Evolutionary conservation across 2,888 invertebrate genomes (phyloP).

Genomic region (Apocheima hispidaria): DNA sequence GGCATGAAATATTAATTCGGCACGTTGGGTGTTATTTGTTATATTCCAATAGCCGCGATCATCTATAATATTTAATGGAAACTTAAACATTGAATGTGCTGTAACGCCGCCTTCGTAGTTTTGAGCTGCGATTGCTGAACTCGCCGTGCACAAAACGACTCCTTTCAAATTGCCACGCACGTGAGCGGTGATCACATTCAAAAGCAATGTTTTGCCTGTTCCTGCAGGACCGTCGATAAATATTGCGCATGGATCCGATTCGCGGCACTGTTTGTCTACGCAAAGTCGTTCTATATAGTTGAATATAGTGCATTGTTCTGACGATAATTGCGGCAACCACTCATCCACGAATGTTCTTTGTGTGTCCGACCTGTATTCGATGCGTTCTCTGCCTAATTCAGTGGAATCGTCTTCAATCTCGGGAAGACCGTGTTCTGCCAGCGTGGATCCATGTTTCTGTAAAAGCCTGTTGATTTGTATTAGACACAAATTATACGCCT

Average conservation of each 20-base stretch:
- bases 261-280: not conserved
- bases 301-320: not conserved
- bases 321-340: not conserved
- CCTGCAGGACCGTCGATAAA: not conserved
- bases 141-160: not conserved
- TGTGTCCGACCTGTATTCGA: not conserved
- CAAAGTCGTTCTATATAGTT: not conserved
- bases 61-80: not conserved
- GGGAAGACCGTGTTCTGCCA: not conserved
- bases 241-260: not conserved
- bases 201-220: not conserved
- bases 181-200: not conserved
- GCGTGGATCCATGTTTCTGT: not conserved
- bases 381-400: not conserved
- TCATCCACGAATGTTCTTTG: not conserved
- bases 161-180: not conserved
- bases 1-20: not conserved
- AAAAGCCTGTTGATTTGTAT: not conserved
- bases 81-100: not conserved
- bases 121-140: not conserved
- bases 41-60: not conserved
- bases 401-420: not conserved
- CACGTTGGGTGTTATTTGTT: not conserved
- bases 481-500: not conserved
- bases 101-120: not conserved